Evolutionary conservation across 2,888 invertebrate species (phyloP).

Genomic region (Dasysyrphus albostriatus): DNA sequence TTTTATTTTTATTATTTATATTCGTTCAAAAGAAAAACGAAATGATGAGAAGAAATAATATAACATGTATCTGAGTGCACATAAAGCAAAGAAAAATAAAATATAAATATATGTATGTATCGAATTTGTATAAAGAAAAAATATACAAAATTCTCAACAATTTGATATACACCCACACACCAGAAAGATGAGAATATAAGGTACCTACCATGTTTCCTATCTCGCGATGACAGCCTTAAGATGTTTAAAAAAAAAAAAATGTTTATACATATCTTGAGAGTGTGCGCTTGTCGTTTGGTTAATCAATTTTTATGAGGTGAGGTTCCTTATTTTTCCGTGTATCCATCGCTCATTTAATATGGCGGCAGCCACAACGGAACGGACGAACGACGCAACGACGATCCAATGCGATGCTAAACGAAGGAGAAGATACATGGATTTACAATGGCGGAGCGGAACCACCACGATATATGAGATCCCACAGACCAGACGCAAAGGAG

Average conservation of each 20-base stretch:
- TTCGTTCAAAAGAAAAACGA: conserved; percentile 1
- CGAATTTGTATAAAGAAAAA: conserved; percentile 19
- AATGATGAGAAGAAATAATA: conserved; percentile 62
- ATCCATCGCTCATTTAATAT: conserved; percentile 74
- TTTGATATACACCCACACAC: conserved; percentile 71
- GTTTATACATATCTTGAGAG: conserved; percentile 51
- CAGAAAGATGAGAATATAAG: conserved; percentile 67
- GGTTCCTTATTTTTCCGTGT: conserved; percentile 72
- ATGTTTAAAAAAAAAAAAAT: conserved; percentile 40
- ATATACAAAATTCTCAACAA: conserved; percentile 62
- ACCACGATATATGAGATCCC: background rate
- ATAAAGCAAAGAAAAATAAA: background rate
- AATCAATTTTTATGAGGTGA: conserved; percentile 76
- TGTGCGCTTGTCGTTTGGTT: conserved; percentile 75
- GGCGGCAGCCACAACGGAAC: conserved; percentile 42
- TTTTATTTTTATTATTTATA: conserved; percentile 34
- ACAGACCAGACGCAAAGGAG: conserved; percentile 38
- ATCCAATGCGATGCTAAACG: conserved; percentile 3
- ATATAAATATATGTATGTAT: background rate
- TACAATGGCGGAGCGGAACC: conserved; percentile 40
- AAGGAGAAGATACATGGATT: conserved; percentile 39
- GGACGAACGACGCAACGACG: conserved; percentile 3
- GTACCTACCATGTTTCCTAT: conserved; percentile 54
- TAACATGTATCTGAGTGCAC: conserved; percentile 34
- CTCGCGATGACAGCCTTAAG: conserved; percentile 66